Evolutionary conservation across 2,797 vertebrate species (phyloP), one percentile per base, ranked within the genome.

Genomic region (Rousettus madagascariensis): DNA sequence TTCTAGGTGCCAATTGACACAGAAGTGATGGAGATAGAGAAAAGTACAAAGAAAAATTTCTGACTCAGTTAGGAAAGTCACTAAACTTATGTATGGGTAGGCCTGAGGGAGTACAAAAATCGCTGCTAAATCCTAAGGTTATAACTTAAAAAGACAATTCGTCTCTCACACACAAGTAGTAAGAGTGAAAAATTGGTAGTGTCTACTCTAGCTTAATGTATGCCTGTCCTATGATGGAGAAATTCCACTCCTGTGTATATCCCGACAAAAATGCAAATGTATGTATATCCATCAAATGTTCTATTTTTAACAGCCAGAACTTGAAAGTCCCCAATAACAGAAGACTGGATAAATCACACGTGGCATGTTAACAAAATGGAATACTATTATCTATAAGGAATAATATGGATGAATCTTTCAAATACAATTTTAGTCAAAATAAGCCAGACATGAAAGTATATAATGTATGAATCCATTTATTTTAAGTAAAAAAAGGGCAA

Each of bases 41-140:
- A 79, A 96, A 85, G 10, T 30, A 92, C 36, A 86, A 74, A 86
- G 61, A 69, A 77, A 66, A 89, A 86, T 69, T 74, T 92, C 38
- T 89, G 59, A 88, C 65, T 90, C 33, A 63, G 30, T 57, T 5
- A 26, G 43, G 3, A 69, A 4, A 87, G 66, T 63, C 59, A 86
- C 26, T 95, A 66, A 91, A 95, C 49, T 90, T 82, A 77, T 46
- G 20, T 82, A 77, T 46, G 20, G 36, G 22, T 30, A 63, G 30
- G 17, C 22, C 38, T 85, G 17, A 75, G 43, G 33, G 82, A 15
- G 13, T 90, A 49, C 6, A 74, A 75, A 85, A 89, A 80, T 55
- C 36, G 30, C 68, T 38, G 59, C 24, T 79, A 68, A 96, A 87
- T 11, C 8, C 36, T 84, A 88, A 91, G 43, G 10, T 53, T 84